phyloP scores from a whole-genome alignment of 2,113 vertebrate genomes.

The Anolis carolinensis region DNA sequence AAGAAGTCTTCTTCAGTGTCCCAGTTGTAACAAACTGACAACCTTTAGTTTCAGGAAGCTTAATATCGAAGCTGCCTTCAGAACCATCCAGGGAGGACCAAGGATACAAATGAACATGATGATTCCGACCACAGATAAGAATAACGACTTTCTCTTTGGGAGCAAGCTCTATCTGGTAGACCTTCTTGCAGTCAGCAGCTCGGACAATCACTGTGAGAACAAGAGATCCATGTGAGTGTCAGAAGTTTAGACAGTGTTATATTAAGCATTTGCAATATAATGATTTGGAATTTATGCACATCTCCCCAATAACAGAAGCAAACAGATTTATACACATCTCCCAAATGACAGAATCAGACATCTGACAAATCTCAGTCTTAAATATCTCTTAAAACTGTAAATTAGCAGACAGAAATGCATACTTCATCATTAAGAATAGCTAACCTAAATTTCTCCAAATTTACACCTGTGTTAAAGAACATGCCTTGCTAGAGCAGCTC shows the following conservation, averaged over 20 bases:
- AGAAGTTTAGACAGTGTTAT: not conserved
- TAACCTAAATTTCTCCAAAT: not conserved
- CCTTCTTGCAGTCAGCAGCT: constrained; percentile 93
- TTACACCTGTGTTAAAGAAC: not conserved
- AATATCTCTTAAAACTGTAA: not conserved
- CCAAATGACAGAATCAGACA: not conserved
- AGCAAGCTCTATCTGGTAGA: constrained; percentile 91
- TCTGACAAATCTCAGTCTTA: not conserved
- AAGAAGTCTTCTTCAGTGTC: constrained; percentile 76
- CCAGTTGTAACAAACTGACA: constrained; percentile 89
- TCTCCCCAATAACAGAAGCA: too few relatives aligned
- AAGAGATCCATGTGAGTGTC: not conserved
- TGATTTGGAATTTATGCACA: constrained; percentile 27
- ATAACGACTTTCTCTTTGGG: constrained; percentile 88
- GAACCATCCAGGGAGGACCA: constrained; percentile 91
- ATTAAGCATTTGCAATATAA: not conserved
- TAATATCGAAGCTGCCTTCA: constrained; percentile 85
- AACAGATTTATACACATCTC: not conserved
- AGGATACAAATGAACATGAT: constrained; percentile 89
- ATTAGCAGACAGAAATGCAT: not conserved
- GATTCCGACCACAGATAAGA: constrained; percentile 91
- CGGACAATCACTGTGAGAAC: constrained; percentile 88
- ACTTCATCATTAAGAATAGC: not conserved
- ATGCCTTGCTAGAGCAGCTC: not conserved
- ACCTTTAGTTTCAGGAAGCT: constrained; percentile 92